phyloP scores from a whole-genome alignment of 2,888 invertebrate genomes.

The Pherbina coryleti region DNA sequence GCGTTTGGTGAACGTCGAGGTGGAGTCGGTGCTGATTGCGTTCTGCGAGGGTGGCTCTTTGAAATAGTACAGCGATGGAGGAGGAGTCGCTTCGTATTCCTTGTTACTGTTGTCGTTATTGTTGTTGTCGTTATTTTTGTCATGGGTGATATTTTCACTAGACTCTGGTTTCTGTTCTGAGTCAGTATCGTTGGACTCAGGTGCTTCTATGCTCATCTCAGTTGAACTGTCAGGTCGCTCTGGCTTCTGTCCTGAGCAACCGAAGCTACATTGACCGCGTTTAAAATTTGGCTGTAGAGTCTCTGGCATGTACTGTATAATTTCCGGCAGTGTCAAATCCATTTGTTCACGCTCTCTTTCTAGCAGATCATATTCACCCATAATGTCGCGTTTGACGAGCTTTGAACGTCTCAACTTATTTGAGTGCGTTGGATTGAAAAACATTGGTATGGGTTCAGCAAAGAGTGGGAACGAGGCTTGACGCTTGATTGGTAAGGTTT shows the following conservation, averaged over 20 bases:
- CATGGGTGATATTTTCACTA: neutral
- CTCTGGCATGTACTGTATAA: slow-evolving; percentile 67
- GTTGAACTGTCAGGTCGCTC: neutral
- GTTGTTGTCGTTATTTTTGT: neutral
- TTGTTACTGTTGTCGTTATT: neutral
- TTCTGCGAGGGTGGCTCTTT: neutral
- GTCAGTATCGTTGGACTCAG: neutral
- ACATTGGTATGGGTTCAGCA: neutral
- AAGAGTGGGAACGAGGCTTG: slow-evolving; percentile 11
- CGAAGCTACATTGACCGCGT: slow-evolving; percentile 61
- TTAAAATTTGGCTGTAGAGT: slow-evolving; percentile 61
- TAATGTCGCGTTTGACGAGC: slow-evolving; percentile 63
- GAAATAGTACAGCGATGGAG: neutral
- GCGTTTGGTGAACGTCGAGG: slow-evolving; percentile 44
- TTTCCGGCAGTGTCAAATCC: slow-evolving; percentile 65
- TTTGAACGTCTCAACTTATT: slow-evolving; percentile 44
- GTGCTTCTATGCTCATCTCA: neutral
- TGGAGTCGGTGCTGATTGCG: neutral
- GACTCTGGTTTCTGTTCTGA: neutral
- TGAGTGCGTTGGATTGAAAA: slow-evolving; percentile 53
- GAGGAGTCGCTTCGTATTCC: neutral
- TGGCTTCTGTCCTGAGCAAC: slow-evolving; percentile 46
- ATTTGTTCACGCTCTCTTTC: slow-evolving; percentile 58
- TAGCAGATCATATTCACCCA: slow-evolving; percentile 65
- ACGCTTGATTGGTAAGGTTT: slow-evolving; percentile 49